phyloP scores from a whole-genome alignment of 2,797 vertebrate species.

The Carduelis carduelis region DNA sequence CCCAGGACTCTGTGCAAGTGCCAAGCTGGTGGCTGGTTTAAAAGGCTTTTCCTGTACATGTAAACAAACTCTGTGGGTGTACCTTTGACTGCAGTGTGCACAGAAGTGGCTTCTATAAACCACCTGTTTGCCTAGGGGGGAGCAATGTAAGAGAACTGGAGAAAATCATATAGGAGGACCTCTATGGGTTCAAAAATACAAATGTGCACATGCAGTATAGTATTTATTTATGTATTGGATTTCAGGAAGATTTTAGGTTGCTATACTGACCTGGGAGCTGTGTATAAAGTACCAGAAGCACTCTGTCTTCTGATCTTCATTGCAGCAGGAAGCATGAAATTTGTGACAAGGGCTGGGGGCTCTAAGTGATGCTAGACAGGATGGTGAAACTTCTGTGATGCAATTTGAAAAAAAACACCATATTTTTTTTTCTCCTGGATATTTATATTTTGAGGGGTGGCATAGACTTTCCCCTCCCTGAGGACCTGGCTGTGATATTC shows the following conservation, averaged over 20 bases:
- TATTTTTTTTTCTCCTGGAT: not conserved
- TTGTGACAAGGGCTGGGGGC: not conserved
- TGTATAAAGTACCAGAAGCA: not conserved
- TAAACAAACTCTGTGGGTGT: not conserved
- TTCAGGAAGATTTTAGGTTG: not conserved
- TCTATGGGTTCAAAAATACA: not conserved
- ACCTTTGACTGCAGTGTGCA: not conserved
- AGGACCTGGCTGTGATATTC: not conserved
- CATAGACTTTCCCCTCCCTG: not conserved
- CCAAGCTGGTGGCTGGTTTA: not conserved
- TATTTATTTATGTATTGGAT: not conserved
- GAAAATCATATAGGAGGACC: not conserved
- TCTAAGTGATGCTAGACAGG: not conserved
- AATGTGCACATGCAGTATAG: rapidly evolving
- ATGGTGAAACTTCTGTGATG: not conserved
- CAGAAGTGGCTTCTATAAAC: not conserved
- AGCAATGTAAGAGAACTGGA: not conserved
- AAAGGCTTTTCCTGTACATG: not conserved
- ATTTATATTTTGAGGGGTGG: not conserved
- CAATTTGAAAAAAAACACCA: not conserved
- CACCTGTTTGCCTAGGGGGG: not conserved
- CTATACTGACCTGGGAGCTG: not conserved
- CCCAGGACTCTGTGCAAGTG: not conserved
- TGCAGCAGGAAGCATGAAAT: not conserved
- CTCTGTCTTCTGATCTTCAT: not conserved